Conservation (phyloP, 1,140 invertebrate genomes). For the Onthophagus taurus region DNA sequence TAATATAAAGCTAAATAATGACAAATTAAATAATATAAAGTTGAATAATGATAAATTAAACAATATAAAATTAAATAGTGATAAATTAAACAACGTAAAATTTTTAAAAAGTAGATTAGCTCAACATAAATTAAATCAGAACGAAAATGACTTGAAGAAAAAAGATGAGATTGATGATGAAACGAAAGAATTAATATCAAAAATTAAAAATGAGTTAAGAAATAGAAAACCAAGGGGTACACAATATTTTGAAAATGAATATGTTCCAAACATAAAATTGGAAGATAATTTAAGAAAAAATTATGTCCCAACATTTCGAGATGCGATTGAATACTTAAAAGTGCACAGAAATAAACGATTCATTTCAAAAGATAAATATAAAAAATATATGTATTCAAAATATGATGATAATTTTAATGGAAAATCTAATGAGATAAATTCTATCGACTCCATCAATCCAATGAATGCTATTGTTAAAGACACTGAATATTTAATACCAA, state of each 20-base stretch:
- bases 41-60: neutral
- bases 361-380: neutral
- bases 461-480: conserved; percentile 12
- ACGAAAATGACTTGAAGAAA: too few relatives aligned
- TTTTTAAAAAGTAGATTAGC: conserved; percentile 4
- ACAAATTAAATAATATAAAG: too few relatives aligned
- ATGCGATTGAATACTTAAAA: neutral
- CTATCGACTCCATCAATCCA: too few relatives aligned
- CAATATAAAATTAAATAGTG: neutral
- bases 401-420: neutral
- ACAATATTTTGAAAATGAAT: too few relatives aligned
- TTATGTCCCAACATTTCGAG: neutral
- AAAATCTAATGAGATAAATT: neutral
- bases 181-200: conserved; percentile 2
- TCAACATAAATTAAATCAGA: conserved; percentile 8
- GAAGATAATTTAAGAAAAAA: neutral
- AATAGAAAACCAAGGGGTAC: neutral
- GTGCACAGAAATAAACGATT: too few relatives aligned
- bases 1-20: neutral
- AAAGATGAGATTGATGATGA: conserved; percentile 8
- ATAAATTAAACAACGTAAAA: neutral
- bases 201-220: conserved; percentile 5
- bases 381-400: too few relatives aligned
- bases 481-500: conserved; percentile 5
- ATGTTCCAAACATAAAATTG: neutral